A percentile compares a stretch with the other conserved stretches of the same genome.
These are phyloP conservation scores for Rhingia rostrata DNA, from an alignment of 2,888 invertebrate species.

Conservation along the genomic window DNA sequence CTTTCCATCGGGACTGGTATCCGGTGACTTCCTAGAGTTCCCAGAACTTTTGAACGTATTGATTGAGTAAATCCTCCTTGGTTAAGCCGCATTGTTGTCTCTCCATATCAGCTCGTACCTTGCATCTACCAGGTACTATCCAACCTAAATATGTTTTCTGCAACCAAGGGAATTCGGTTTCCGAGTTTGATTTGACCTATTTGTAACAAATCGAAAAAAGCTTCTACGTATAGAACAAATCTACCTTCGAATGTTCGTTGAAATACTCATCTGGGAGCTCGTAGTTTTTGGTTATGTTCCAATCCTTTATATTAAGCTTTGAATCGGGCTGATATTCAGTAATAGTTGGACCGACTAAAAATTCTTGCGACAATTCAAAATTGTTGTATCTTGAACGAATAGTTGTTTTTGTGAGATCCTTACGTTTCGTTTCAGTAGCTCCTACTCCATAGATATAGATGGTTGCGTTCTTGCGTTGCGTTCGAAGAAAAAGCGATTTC, in stretches of 20 bases:
- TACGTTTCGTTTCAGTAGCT: constrained; percentile 16
- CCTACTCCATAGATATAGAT: neutral
- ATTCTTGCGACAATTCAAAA: constrained; percentile 52
- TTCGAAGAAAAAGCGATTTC: neutral
- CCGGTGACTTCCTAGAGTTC: no score
- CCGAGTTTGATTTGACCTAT: neutral
- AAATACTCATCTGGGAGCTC: constrained; percentile 58
- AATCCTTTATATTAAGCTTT: constrained; percentile 17
- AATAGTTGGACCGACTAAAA: constrained; percentile 52
- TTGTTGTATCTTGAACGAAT: constrained; percentile 39
- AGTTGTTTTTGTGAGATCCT: constrained; percentile 35
- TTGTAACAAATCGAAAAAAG: constrained; percentile 17
- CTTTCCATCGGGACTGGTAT: no score
- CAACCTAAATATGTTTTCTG: constrained; percentile 14
- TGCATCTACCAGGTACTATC: constrained; percentile 31
- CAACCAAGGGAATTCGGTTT: neutral
- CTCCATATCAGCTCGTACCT: constrained; percentile 10
- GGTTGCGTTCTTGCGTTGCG: neutral
- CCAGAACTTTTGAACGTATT: no score
- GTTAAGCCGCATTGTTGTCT: no score
- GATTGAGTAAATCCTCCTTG: no score
- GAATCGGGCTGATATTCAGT: constrained; percentile 65
- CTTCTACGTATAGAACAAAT: constrained; percentile 37
- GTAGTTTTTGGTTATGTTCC: constrained; percentile 43
- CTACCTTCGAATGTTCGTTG: constrained; percentile 30